Percentiles rank a stretch among this genome's conserved stretches.
These are phyloP conservation scores for Leptosomus discolor DNA, from an alignment of 2,113 vertebrate species.

Conservation along the genomic window DNA sequence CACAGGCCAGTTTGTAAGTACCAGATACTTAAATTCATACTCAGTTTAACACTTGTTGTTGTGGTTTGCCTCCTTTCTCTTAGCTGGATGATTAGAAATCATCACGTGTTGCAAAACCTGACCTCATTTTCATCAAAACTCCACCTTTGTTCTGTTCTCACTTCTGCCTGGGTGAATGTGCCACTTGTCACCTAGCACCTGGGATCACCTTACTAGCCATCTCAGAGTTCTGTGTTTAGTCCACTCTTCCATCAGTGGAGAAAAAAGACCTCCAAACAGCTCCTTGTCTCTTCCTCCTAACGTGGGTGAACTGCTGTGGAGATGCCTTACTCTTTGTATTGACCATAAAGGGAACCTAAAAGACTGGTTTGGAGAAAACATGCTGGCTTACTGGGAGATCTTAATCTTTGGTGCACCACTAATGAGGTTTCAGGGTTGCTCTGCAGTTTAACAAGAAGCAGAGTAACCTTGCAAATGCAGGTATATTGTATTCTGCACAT, in stretches of 20 bases:
- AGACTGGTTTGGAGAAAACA: neutral
- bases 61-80: neutral
- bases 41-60: neutral
- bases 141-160: neutral
- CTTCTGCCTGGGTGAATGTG: neutral
- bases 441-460: neutral
- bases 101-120: neutral
- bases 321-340: neutral
- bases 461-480: neutral
- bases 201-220: neutral
- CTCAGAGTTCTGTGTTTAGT: neutral
- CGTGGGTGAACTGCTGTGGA: accelerated
- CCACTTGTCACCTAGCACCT: neutral
- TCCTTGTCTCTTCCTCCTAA: neutral
- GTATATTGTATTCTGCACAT: neutral
- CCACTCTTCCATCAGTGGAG: neutral
- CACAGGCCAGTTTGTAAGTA: neutral
- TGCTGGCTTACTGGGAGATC: neutral
- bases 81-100: neutral
- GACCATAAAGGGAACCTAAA: neutral
- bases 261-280: neutral
- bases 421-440: neutral
- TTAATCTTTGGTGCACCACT: neutral
- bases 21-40: neutral
- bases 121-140: neutral